Base-by-base conservation (phyloP, 2,888 invertebrate genomes). In the Cryptus armator region DNA sequence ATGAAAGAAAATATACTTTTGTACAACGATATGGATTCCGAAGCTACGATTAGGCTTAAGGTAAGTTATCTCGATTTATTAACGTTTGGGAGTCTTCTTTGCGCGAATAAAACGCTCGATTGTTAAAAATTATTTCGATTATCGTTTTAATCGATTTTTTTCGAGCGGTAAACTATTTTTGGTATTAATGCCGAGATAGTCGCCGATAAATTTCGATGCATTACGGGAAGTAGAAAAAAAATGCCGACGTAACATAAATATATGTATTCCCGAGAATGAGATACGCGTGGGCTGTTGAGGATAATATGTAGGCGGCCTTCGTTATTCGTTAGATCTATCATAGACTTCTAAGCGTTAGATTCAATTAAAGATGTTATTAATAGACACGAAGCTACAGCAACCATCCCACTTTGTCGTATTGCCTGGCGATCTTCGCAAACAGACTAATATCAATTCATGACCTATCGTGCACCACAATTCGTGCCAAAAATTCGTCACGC, bases 1-100 rank as follows among this genome's bases (percentile, higher is more conserved):
- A 99, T 99, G 99, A 98, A 98, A 92, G 98, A 99, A 92, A 98
- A 98, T 94, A 97, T 98, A 85, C 92, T 99, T 59, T 95, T 98
- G 7, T 98, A 96, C 92, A 99, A 99, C 94, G 98, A 99, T 94
- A 96, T 96, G 85, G 98, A 98, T 93, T 96, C 97, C 0, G 98
- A 98, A 93, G 96, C 97, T 87, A 98, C 99, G 9, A 94, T 98
- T 86, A 96, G 98, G 84, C 95, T 99, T 29, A 98, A 98, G 96
- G 98, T 98, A 95, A 83, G 75, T 87, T 71, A 29, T n/a, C 16
- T 46, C 46, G 10, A 29, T 29, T 7, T 37, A 5, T 37, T 9
- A 7, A 37, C 6, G 5, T 37, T 37, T 37, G 37, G 7, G 37
- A 37, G 37, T 37, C 37, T 37, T 37, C 24, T 19, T 46, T 16